These are phyloP conservation scores for Chymomyza fuscimana DNA, from an alignment of 2,888 invertebrate genomes.

Conservation along the genomic window DNA sequence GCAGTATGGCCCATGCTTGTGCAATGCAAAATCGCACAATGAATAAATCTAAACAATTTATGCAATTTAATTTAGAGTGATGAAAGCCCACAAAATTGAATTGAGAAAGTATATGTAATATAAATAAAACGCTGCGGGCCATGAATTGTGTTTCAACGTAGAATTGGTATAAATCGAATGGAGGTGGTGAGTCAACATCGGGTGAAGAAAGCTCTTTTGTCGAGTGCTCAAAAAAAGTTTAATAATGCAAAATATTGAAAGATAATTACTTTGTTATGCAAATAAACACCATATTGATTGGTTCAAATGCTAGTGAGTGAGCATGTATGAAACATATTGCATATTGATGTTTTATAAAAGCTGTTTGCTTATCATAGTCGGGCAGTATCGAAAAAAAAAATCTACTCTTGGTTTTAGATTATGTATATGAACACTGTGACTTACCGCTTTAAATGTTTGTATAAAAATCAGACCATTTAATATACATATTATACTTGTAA, in stretches of 20 bases:
- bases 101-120: constrained; percentile 40
- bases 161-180: background rate
- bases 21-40: constrained; percentile 18
- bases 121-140: constrained; percentile 6
- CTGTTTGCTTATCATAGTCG: no score
- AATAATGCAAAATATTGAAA: constrained; percentile 23
- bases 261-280: background rate
- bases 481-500: no score
- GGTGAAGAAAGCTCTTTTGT: background rate
- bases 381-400: no score
- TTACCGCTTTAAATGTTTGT: no score
- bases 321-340: no score
- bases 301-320: background rate
- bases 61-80: constrained; percentile 54
- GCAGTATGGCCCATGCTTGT: background rate
- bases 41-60: constrained; percentile 62
- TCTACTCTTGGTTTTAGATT: no score
- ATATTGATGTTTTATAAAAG: no score
- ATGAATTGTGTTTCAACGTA: background rate
- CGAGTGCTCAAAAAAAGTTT: background rate
- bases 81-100: constrained; percentile 52
- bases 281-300: background rate
- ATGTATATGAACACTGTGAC: no score
- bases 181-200: background rate
- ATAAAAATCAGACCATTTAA: no score